Evolutionary conservation across 2,797 vertebrate species (phyloP).

Genomic region (Sparidentex hasta): DNA sequence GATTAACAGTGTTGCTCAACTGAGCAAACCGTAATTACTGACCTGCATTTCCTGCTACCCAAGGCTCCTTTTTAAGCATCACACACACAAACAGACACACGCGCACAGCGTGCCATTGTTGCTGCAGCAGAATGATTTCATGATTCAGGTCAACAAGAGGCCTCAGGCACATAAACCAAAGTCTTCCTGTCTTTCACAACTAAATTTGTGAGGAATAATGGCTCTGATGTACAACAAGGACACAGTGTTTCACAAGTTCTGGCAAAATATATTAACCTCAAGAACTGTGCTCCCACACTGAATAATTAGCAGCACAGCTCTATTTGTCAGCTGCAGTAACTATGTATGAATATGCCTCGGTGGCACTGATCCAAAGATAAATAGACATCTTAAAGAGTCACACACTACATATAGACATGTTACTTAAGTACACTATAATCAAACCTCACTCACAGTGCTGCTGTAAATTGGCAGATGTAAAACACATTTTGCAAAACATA

Average conservation of each 20-base stretch:
- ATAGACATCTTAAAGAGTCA: slow-evolving; percentile 25
- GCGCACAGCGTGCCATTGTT: slow-evolving; percentile 35
- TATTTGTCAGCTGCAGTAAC: slow-evolving; percentile 51
- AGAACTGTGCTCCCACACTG: slow-evolving; percentile 31
- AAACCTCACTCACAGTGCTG: background rate
- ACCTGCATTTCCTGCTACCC: slow-evolving; percentile 71
- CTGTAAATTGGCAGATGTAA: background rate
- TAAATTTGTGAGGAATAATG: slow-evolving; percentile 73
- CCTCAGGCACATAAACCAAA: slow-evolving; percentile 76
- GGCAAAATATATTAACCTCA: slow-evolving; percentile 55
- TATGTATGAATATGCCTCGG: background rate
- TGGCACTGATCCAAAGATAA: slow-evolving; percentile 25
- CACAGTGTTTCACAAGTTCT: slow-evolving; percentile 36
- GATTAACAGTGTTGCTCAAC: slow-evolving; percentile 72
- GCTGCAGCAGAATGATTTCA: slow-evolving; percentile 75
- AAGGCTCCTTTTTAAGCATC: slow-evolving; percentile 64
- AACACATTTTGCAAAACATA: background rate
- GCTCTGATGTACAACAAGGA: slow-evolving; percentile 52
- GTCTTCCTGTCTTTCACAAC: slow-evolving; percentile 71
- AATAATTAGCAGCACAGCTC: slow-evolving; percentile 47
- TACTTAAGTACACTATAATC: slow-evolving; percentile 16
- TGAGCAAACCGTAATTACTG: slow-evolving; percentile 77
- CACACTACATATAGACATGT: background rate
- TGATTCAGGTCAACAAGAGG: slow-evolving; percentile 85
- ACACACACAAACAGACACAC: slow-evolving; percentile 29